Conservation (phyloP, 2,888 invertebrate species). For the Graphium colonna region DNA sequence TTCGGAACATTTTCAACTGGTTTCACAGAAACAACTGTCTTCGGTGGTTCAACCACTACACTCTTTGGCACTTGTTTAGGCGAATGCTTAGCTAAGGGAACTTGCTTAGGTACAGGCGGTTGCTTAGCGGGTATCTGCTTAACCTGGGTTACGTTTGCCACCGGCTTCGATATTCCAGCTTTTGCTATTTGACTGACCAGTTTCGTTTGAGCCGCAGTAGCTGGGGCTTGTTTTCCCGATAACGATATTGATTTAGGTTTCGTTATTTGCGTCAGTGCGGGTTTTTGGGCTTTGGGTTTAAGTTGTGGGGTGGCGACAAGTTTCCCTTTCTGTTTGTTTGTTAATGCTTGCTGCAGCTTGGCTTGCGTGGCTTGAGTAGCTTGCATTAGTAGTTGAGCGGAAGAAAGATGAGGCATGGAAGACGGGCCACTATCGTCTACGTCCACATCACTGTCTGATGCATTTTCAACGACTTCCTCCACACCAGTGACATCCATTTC, state of each 20-base stretch:
- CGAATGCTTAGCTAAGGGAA: conserved; percentile 30
- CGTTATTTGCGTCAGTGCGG: conserved; percentile 34
- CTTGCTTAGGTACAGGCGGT: conserved; percentile 15
- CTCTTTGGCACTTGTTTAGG: conserved; percentile 39
- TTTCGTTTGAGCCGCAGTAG: conserved; percentile 14
- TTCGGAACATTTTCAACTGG: conserved; percentile 37
- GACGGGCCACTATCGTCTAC: conserved; percentile 56
- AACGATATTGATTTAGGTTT: conserved; percentile 21
- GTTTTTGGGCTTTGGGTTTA: conserved; percentile 40
- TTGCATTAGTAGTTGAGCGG: conserved; percentile 65
- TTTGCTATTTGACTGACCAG: conserved; percentile 26
- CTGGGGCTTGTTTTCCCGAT: conserved; percentile 16
- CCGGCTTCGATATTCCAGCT: conserved; percentile 25
- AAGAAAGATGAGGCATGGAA: conserved; percentile 49
- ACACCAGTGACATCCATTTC: conserved; percentile 50
- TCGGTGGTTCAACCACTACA: conserved; percentile 26
- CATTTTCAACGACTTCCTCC: conserved; percentile 55
- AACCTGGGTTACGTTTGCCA: conserved; percentile 3
- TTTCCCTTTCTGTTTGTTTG: conserved; percentile 43
- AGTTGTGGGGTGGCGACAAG: conserved; percentile 40
- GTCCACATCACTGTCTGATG: conserved; percentile 70
- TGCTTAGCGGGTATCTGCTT: conserved; percentile 24
- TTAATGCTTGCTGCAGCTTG: conserved; percentile 28
- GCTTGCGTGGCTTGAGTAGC: conserved; percentile 47
- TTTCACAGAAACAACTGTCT: conserved; percentile 29